phyloP scores from a whole-genome alignment of 2,888 invertebrate species.

The Chydorus sphaericus region DNA sequence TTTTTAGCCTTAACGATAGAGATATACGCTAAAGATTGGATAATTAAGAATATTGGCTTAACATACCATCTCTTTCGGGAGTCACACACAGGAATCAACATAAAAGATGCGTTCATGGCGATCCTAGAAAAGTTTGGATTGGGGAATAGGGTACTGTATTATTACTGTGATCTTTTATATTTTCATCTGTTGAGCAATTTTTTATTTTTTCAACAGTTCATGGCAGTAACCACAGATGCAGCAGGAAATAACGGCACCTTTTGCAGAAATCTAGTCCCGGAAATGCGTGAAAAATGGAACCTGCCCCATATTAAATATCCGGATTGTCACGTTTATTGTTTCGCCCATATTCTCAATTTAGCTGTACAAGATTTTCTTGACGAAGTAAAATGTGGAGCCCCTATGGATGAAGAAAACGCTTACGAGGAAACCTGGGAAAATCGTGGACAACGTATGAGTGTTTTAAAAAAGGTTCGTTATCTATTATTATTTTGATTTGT shows the following conservation, averaged over 20 bases:
- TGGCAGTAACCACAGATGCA: background rate
- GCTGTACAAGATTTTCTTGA: background rate
- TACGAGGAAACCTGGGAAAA: background rate
- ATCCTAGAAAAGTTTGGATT: background rate
- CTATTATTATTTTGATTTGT: background rate
- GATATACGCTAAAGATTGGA: no score
- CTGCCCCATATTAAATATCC: background rate
- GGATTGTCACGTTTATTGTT: background rate
- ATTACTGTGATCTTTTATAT: no score
- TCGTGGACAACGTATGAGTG: background rate
- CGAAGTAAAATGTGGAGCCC: background rate
- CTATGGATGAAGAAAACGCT: background rate
- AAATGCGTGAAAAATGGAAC: background rate
- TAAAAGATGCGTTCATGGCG: background rate
- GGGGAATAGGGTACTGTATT: background rate
- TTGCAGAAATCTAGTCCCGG: background rate
- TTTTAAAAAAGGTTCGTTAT: background rate
- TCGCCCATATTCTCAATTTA: background rate
- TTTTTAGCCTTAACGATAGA: no score
- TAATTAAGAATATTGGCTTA: background rate
- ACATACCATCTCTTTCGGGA: background rate
- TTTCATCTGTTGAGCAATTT: background rate
- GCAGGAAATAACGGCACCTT: background rate
- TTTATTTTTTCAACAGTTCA: background rate
- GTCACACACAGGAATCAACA: background rate